These are phyloP conservation scores for Muraenolepis orangiensis DNA, from an alignment of 2,797 vertebrate genomes.

Conservation along the genomic window DNA sequence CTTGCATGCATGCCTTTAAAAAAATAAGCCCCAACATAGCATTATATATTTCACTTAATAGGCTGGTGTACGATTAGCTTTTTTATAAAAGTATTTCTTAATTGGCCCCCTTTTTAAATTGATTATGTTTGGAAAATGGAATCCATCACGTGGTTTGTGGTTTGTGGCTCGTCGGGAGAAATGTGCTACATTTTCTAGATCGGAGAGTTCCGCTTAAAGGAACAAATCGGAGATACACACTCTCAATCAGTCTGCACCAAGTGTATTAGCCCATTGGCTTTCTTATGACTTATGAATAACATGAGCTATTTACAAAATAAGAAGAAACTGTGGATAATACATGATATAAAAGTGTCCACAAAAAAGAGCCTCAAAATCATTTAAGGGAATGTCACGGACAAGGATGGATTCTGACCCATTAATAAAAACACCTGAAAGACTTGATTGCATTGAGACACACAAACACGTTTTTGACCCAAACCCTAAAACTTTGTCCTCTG, in stretches of 20 bases:
- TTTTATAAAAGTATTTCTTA: background rate
- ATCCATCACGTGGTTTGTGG: background rate
- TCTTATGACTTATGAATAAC: background rate
- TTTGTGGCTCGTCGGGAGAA: background rate
- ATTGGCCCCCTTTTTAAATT: background rate
- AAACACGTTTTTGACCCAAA: background rate
- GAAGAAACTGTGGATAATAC: background rate
- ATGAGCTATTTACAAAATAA: background rate
- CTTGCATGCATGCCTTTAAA: background rate
- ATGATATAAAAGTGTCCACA: background rate
- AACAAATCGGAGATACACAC: background rate
- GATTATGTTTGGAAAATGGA: background rate
- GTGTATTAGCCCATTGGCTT: background rate
- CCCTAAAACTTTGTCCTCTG: background rate
- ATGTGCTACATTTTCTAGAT: background rate
- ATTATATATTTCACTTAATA: background rate
- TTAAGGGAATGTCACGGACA: background rate
- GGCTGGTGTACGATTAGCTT: background rate
- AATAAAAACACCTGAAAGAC: background rate
- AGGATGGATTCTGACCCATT: background rate
- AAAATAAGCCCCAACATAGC: background rate
- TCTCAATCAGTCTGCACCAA: background rate
- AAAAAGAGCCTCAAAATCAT: background rate
- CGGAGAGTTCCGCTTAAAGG: background rate
- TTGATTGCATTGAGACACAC: background rate